Conservation (phyloP, 92 coral and sea anemone genomes). For the Epizoanthus illoricatus region DNA sequence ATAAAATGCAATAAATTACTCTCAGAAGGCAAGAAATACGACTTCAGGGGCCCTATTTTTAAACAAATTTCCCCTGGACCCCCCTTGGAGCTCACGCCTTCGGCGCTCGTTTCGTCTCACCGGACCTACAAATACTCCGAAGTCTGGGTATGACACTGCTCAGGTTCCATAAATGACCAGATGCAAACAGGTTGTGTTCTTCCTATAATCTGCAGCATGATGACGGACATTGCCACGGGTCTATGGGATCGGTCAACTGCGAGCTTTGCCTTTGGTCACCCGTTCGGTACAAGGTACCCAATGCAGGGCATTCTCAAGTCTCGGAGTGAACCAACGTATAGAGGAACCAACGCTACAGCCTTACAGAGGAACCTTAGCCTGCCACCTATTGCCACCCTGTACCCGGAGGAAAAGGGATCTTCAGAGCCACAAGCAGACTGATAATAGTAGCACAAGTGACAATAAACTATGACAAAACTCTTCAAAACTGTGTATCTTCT, state of each 20-base stretch:
- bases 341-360: neutral
- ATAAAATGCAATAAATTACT: too few relatives aligned
- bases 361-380: slow-evolving; percentile 52
- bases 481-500: neutral
- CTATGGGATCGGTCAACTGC: slow-evolving; percentile 19
- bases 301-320: slow-evolving; percentile 38
- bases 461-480: neutral
- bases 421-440: neutral
- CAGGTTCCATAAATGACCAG: too few relatives aligned
- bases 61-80: too few relatives aligned
- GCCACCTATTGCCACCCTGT: slow-evolving; percentile 91
- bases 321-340: slow-evolving; percentile 61
- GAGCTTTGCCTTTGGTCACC: neutral
- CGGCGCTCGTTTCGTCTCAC: too few relatives aligned
- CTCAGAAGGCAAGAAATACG: too few relatives aligned
- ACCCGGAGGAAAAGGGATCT: slow-evolving; percentile 60
- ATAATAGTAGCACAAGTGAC: neutral
- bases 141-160: too few relatives aligned
- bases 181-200: too few relatives aligned
- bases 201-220: neutral
- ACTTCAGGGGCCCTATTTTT: too few relatives aligned
- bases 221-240: slow-evolving; percentile 37
- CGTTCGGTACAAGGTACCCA: slow-evolving; percentile 2
- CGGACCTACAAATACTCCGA: too few relatives aligned
- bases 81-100: too few relatives aligned